Evolutionary conservation across 1,140 invertebrate species (phyloP).

Genomic region (Campodea augens): DNA sequence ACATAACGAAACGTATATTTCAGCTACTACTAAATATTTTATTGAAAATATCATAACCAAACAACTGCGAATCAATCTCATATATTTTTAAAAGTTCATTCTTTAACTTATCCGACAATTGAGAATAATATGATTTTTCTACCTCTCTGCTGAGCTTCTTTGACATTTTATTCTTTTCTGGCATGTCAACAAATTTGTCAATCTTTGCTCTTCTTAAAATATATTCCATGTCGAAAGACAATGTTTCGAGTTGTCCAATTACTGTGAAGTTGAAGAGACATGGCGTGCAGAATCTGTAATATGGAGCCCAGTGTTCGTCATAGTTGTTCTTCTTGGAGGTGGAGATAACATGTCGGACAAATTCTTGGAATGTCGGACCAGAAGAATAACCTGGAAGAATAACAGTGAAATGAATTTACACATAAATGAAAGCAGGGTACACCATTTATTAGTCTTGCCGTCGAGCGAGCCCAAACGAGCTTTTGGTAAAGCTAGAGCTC

Average conservation of each 20-base stretch:
- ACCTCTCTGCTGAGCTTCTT: constrained; percentile 13
- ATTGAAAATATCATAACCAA: constrained; percentile 19
- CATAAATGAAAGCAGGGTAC: no score
- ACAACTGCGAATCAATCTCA: constrained; percentile 16
- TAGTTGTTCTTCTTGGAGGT: constrained; percentile 38
- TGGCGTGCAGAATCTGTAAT: constrained; percentile 68
- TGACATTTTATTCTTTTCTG: constrained; percentile 13
- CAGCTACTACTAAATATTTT: no score
- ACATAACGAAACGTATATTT: no score
- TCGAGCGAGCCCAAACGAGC: no score
- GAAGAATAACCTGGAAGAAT: no score
- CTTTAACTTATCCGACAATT: constrained; percentile 12
- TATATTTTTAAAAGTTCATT: constrained; percentile 16
- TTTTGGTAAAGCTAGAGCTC: no score
- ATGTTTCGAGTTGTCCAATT: constrained; percentile 28
- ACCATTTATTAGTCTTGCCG: no score
- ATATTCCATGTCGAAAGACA: constrained; percentile 23
- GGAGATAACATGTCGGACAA: constrained; percentile 50
- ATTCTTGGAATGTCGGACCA: constrained; percentile 55
- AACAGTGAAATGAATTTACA: no score
- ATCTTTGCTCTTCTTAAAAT: constrained; percentile 16
- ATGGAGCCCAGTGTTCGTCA: constrained; percentile 83
- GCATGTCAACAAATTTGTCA: constrained; percentile 7
- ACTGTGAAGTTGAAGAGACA: constrained; percentile 38
- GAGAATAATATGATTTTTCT: constrained; percentile 13